Evolutionary conservation across 2,888 invertebrate species (phyloP).

Genomic region (Macrosoma leucophasiata): DNA sequence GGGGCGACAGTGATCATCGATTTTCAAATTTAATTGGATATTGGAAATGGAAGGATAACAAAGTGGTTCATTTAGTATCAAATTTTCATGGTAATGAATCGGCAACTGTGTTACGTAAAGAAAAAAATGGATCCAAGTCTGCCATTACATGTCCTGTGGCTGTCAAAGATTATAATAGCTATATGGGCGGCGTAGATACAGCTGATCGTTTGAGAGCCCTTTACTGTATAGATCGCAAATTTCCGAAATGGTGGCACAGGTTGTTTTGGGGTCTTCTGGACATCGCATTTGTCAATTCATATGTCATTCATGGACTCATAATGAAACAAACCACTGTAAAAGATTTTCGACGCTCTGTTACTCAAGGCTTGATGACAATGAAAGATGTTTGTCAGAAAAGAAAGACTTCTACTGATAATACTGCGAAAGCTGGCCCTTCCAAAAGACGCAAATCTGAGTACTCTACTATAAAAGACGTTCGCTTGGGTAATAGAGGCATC

Average conservation of each 20-base stretch:
- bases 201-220: too few species aligned
- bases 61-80: conserved; percentile 5
- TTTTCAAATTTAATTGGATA: conserved; percentile 23
- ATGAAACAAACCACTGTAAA: conserved; percentile 23
- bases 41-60: conserved; percentile 21
- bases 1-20: conserved; percentile 23
- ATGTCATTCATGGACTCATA: conserved; percentile 26
- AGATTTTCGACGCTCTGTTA: conserved; percentile 21
- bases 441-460: conserved; percentile 25
- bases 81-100: conserved; percentile 6
- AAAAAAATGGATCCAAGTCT: conserved; percentile 13
- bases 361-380: conserved; percentile 22
- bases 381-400: conserved; percentile 28
- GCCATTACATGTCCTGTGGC: conserved; percentile 6
- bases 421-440: conserved; percentile 18
- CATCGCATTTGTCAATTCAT: conserved; percentile 22
- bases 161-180: conserved; percentile 6
- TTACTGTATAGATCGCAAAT: conserved; percentile 35
- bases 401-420: conserved; percentile 19
- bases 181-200: conserved; percentile 21
- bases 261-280: conserved; percentile 32
- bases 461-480: conserved; percentile 24
- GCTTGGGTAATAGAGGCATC: conserved; percentile 23
- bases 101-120: conserved; percentile 5
- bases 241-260: conserved; percentile 38